A percentile compares a stretch with the other conserved stretches of the same genome.
phyloP scores from a whole-genome alignment of 2,888 invertebrate species.

The Tipula unca region DNA sequence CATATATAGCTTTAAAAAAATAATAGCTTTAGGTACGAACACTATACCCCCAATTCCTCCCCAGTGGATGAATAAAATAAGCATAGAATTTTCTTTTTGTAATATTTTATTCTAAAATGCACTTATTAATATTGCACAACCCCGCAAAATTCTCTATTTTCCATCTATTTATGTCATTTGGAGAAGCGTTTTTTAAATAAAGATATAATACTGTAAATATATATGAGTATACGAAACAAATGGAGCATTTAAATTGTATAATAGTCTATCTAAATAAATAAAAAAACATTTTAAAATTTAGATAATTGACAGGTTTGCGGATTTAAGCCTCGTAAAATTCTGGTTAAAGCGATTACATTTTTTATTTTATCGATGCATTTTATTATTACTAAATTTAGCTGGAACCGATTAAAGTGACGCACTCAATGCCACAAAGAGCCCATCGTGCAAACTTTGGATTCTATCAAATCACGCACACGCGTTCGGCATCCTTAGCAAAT shows the following conservation, averaged over 20 bases:
- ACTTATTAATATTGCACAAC: not conserved
- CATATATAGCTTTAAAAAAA: not conserved
- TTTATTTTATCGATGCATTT: no score
- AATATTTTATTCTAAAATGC: not conserved
- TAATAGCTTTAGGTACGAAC: not conserved
- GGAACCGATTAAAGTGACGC: no score
- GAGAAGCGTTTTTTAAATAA: not conserved
- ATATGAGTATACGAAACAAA: not conserved
- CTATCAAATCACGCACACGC: no score
- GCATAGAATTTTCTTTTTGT: not conserved
- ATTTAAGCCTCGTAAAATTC: no score
- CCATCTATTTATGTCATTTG: not conserved
- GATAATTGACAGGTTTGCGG: not conserved
- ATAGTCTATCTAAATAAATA: no score
- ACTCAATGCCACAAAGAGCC: no score
- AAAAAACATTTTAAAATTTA: no score
- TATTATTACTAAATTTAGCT: no score
- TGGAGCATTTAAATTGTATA: not conserved
- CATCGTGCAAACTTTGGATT: no score
- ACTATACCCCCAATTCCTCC: not conserved
- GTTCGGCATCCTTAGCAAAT: no score
- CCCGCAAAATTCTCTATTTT: not conserved
- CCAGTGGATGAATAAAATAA: not conserved
- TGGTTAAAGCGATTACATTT: no score
- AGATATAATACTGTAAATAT: not conserved